These are phyloP conservation scores for Coleophora flavipennella DNA, from an alignment of 2,888 invertebrate species.

Conservation along the genomic window DNA sequence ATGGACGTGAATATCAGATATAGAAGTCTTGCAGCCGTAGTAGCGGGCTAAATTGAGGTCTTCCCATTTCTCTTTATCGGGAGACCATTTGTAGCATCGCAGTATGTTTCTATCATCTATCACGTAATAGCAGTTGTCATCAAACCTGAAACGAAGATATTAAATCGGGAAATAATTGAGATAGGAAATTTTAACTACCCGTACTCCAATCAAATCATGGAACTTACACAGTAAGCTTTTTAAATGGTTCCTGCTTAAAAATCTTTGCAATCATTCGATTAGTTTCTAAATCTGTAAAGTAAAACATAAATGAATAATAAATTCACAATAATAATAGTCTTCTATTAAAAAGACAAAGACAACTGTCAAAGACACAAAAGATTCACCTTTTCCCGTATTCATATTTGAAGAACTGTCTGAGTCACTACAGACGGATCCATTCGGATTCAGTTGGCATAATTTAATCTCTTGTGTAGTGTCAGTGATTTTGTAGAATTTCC, in stretches of 20 bases:
- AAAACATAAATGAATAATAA: too few relatives aligned
- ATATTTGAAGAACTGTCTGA: too few relatives aligned
- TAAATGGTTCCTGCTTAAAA: conserved; percentile 4
- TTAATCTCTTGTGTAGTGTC: not conserved
- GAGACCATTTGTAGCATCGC: conserved; percentile 10
- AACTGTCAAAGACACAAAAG: too few relatives aligned
- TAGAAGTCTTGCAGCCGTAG: conserved; percentile 18
- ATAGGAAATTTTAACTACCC: too few relatives aligned
- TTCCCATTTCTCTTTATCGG: conserved; percentile 13
- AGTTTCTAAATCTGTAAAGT: not conserved
- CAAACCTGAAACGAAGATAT: conserved; percentile 20
- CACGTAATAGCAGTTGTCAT: conserved; percentile 23
- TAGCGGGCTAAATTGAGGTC: conserved; percentile 17
- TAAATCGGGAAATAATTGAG: not conserved
- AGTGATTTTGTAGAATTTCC: not conserved
- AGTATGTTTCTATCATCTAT: conserved; percentile 16
- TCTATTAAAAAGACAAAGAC: too few relatives aligned
- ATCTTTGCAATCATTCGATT: conserved; percentile 3
- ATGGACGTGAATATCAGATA: conserved; percentile 17
- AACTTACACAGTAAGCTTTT: conserved; percentile 5
- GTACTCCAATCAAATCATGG: not conserved
- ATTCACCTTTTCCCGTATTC: too few relatives aligned
- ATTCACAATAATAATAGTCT: too few relatives aligned
- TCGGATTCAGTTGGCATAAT: too few relatives aligned
- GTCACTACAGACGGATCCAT: too few relatives aligned